Evolutionary conservation across 2,888 invertebrate species (phyloP), one percentile per base, ranked within the genome.

Genomic region (Criorhina ranunculi): DNA sequence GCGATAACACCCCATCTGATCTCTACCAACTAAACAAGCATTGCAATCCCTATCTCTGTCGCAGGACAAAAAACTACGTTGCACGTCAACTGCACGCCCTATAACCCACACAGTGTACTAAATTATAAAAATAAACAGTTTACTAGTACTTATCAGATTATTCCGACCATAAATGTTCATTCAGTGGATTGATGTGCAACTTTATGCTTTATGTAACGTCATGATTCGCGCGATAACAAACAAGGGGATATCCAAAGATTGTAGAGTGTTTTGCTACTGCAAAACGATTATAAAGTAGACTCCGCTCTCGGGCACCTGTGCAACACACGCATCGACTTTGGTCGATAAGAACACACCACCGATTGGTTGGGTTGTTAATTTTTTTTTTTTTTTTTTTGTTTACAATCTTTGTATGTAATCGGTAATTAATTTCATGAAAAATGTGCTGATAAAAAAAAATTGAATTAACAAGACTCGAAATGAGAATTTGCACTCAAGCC

Each of bases 261-360:
- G 24, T 24, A 11, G n/a, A 29, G 15, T 33, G 4, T 60, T 31
- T 44, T 7, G 11, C 29, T 46, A 4, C 17, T 35, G 35, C 37
- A 37, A 49, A 46, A 37, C 7, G 17, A 19, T 51, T 51, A 59
- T 35, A 17, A 35, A 46, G 33, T n/a, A n/a, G n/a, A n/a, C n/a
- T 35, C 40, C 7, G 15, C 40, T 35, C 7, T 1, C 44, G 70
- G n/a, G 46, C 64, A 75, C 53, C 42, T 60, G 64, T 67, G 51
- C 35, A 55, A 70, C 72, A 59, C 76, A 64, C 42, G 59, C 67
- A 86, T 87, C 86, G 86, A 24, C 24, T 87, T 49, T 40, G 29
- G 24, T 37, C 11, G 24, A 51, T 51, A 51, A 66, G 11, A 24
- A 24, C 24, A 24, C 24, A 24, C 2, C 37, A 15, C 33, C n/a